Base-by-base conservation (phyloP, 2,113 vertebrate genomes). In the Chloropsis cyanopogon region DNA sequence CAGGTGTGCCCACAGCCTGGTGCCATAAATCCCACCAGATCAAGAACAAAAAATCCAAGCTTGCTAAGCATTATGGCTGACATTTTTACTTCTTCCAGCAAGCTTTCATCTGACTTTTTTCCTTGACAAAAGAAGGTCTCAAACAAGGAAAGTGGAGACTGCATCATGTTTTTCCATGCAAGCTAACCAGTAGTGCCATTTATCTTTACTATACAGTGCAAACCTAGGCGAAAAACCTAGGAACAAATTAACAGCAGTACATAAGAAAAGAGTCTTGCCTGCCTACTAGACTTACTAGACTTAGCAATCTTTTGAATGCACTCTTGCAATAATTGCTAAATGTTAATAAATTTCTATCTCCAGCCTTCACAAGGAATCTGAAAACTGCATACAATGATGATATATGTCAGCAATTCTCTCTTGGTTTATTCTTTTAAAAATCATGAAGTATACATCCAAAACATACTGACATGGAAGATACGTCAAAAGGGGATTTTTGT, bases 331-430 rank as follows among this genome's bases (percentile, higher is more conserved):
- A n/a, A n/a, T n/a, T n/a, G n/a, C n/a, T n/a, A n/a, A n/a, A n/a
- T n/a, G n/a, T n/a, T n/a, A n/a, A n/a, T n/a, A n/a, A n/a, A n/a
- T n/a, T n/a, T n/a, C 33, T 12, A 70, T 18, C 33, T 73, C 39
- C 33, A 90, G n/a, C 25, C 59, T 31, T 78, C 70, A 66, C 22
- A 49, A 83, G 64, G 54, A 65, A 71, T 37, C 26, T 26, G 42
- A 61, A 61, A 80, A 91, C 10, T 39, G 23, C 23, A 35, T 23
- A 9, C 10, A 44, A 12, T 0, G 1, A 59, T 56, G 42, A 18
- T 26, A 25, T 3, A 31, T 0, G 0, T 49, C 54, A 77, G 22
- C 7, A 21, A 53, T 31, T 47, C 63, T 79, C 29, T 46, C 76
- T 56, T 44, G 2, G 29, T 41, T 92, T 41, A 65, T 44, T 37